Base-by-base conservation (phyloP, 2,888 invertebrate species). In the Autographa gamma region DNA sequence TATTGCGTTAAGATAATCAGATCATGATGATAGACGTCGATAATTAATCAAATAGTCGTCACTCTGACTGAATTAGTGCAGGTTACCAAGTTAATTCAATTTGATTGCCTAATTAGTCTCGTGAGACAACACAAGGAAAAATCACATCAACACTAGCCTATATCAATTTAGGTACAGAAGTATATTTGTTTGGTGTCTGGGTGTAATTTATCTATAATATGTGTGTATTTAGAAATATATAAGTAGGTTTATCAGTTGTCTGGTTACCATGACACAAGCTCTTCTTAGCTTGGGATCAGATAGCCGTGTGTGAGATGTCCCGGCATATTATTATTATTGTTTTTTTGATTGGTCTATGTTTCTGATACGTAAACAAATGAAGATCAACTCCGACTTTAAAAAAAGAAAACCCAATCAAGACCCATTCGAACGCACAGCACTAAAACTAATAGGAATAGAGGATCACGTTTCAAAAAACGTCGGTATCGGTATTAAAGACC, bases 401-500 rank as follows among this genome's bases (percentile, higher is more conserved):
- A 48, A 48, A n/a, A 48, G n/a, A n/a, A 48, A 56, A 52, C n/a
- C 31, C 9, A 16, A 48, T 48, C 19, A 25, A 5, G 16, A 48
- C 31, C 48, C 14, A 58, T 18, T 32, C 19, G 52, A 58, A 60
- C 31, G 25, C 48, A 56, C 25, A 70, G 48, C 58, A 8, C 38
- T 67, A 60, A 64, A 69, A 62, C 64, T 66, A 72, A 71, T 76
- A 60, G 31, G 48, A 68, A 65, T 6, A 38, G 60, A 58, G 56
- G 64, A 73, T 81, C 73, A 69, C 73, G 73, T 83, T 75, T 81
- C 75, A 74, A 69, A 82, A 84, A 84, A 80, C 65, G 58, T 77
- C n/a, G 58, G 65, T 66, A 79, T 77, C 72, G 62, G 66, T 63
- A 69, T 73, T 60, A 60, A 62, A 63, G 48, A n/a, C 80, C 60